These are phyloP conservation scores for Ancistrus triradiatus DNA, from an alignment of 2,113 vertebrate species.

Conservation along the genomic window DNA sequence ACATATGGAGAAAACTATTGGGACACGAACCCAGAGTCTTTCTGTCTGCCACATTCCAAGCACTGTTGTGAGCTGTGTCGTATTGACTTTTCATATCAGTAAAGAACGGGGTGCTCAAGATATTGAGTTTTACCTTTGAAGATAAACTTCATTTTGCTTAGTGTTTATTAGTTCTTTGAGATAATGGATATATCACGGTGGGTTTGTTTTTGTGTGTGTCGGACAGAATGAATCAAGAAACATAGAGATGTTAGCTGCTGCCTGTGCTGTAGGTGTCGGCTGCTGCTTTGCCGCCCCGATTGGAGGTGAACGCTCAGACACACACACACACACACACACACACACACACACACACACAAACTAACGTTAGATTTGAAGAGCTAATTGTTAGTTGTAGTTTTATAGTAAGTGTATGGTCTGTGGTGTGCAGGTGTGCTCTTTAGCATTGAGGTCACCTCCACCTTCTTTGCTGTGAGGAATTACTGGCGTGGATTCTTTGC, in stretches of 20 bases:
- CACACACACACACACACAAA: constrained; percentile 8
- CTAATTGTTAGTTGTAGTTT: too few species aligned
- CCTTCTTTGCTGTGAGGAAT: constrained; percentile 95
- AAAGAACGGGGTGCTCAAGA: too few species aligned
- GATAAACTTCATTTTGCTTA: too few species aligned
- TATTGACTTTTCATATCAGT: too few species aligned
- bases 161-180: too few species aligned
- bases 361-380: too few species aligned
- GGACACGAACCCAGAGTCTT: too few species aligned
- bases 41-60: too few species aligned
- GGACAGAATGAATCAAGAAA: constrained; percentile 78
- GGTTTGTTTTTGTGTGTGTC: constrained; percentile 39
- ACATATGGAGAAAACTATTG: too few species aligned
- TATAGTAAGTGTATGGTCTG: constrained; percentile 15
- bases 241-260: constrained; percentile 94
- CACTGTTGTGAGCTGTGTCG: too few species aligned
- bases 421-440: constrained; percentile 84
- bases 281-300: constrained; percentile 96
- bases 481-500: constrained; percentile 99
- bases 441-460: constrained; percentile 98
- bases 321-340: not conserved
- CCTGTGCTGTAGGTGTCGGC: constrained; percentile 92
- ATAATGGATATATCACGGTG: not conserved
- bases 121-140: too few species aligned
- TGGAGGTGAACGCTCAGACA: constrained; percentile 74